Percentiles rank a stretch among this genome's conserved stretches.
Conservation (phyloP, 2,113 vertebrate genomes). For the Malaclemys terrapin region DNA sequence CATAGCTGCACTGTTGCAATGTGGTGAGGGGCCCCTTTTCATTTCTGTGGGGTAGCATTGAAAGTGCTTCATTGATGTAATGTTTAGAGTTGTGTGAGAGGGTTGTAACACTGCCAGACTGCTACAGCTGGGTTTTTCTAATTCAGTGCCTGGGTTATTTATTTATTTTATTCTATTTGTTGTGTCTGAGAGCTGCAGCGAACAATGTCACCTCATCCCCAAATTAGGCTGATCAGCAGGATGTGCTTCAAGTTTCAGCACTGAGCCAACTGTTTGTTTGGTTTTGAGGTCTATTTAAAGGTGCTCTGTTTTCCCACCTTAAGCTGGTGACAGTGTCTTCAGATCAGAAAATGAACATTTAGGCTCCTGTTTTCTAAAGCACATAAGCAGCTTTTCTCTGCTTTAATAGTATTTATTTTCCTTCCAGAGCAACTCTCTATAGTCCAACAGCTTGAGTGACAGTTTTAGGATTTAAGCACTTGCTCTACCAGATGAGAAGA, state of each 20-base stretch:
- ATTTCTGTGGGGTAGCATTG: not conserved
- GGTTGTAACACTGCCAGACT: not conserved
- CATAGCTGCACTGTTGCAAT: conserved; percentile 12
- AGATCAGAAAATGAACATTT: not conserved
- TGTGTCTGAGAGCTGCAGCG: conserved; percentile 3
- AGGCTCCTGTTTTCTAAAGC: not conserved
- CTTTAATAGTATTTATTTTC: not conserved
- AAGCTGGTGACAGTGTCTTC: not conserved
- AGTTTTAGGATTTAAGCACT: rapidly evolving
- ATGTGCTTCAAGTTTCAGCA: not conserved
- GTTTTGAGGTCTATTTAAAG: not conserved
- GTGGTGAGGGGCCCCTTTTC: not conserved
- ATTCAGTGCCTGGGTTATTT: not conserved
- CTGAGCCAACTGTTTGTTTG: not conserved
- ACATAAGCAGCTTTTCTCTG: not conserved
- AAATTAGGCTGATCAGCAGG: not conserved
- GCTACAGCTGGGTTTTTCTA: not conserved
- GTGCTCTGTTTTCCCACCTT: not conserved
- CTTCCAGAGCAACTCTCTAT: not conserved
- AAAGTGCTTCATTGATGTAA: not conserved
- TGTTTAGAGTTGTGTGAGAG: not conserved
- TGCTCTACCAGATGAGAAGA: rapidly evolving
- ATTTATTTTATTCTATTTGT: not conserved
- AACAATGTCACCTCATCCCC: not conserved
- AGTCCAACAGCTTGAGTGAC: not conserved